Evolutionary conservation across 1,140 invertebrate genomes (phyloP).

Genomic region (Drosophila malerkotliana): DNA sequence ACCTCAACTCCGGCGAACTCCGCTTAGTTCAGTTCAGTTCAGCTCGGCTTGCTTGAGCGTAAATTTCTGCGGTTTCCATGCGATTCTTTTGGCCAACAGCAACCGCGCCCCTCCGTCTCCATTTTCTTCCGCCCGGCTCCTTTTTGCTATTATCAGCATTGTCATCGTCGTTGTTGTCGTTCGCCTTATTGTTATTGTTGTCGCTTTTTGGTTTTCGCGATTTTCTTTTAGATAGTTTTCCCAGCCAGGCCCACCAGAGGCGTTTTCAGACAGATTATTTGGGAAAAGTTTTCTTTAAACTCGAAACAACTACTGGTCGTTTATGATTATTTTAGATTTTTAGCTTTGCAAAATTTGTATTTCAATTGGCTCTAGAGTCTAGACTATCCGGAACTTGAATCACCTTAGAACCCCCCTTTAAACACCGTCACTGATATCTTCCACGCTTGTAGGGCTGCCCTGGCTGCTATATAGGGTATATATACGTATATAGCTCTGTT

Average conservation of each 20-base stretch:
- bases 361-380: neutral
- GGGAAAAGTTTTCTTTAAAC: neutral
- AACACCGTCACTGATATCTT: neutral
- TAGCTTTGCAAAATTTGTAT: neutral
- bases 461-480: slow-evolving; percentile 10
- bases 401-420: neutral
- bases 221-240: slow-evolving; percentile 52
- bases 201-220: slow-evolving; percentile 39
- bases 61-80: slow-evolving; percentile 69
- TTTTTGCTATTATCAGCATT: slow-evolving; percentile 48
- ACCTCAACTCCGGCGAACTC: slow-evolving; percentile 47
- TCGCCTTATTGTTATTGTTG: slow-evolving; percentile 43
- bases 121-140: slow-evolving; percentile 11
- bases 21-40: slow-evolving; percentile 34
- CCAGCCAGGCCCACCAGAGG: slow-evolving; percentile 2
- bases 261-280: neutral
- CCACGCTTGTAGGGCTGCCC: slow-evolving; percentile 46
- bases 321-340: neutral
- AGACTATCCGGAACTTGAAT: neutral
- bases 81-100: slow-evolving; percentile 41
- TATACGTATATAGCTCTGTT: slow-evolving; percentile 8
- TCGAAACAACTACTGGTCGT: neutral
- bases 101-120: neutral
- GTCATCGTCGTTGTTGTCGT: slow-evolving; percentile 41
- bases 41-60: slow-evolving; percentile 53